Base-by-base conservation (phyloP, 2,888 invertebrate species). In the Conomelus anceps region DNA sequence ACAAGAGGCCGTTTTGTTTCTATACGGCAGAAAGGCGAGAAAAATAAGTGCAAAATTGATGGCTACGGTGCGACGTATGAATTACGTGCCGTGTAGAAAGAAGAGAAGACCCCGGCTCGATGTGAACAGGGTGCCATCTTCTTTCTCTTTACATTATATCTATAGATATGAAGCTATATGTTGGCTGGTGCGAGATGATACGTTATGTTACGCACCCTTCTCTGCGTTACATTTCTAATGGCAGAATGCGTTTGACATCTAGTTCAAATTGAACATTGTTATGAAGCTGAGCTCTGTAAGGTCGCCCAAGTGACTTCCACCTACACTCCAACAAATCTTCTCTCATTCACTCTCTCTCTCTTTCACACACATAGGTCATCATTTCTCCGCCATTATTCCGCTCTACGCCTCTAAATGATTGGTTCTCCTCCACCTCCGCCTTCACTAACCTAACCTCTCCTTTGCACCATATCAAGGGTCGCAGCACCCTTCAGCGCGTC, bases 171-270 rank as follows among this genome's bases (percentile, higher is more conserved):
- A 17, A n/a, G n/a, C 63, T n/a, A 63, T 63, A 63, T 63, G 7
- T 63, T 13, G 7, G 41, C 41, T 41, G 41, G 13, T 41, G 41
- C 63, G 63, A 63, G 63, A 63, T 63, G 63, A 63, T 63, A 63
- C n/a, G 63, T 63, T 63, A 63, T 63, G 63, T 63, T 63, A n/a
- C 63, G 63, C 63, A 63, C 63, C 63, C 63, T 63, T 63, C n/a
- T 63, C 63, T n/a, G 63, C 63, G 63, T 63, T 63, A 63, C 63
- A 63, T 63, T 63, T 63, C 63, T 63, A 63, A 86, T 86, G 24
- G 29, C 86, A 86, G 86, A 22, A 86, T 86, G 86, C 22, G 29
- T 86, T 23, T 86, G 86, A 86, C 86, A 86, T 26, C 26, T 24
- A 22, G 24, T 24, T 86, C 24, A 23, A 86, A 86, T 86, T 24